A percentile compares a stretch with the other conserved stretches of the same genome.
phyloP scores from a whole-genome alignment of 2,888 invertebrate genomes.

The Mythimna vitellina region DNA sequence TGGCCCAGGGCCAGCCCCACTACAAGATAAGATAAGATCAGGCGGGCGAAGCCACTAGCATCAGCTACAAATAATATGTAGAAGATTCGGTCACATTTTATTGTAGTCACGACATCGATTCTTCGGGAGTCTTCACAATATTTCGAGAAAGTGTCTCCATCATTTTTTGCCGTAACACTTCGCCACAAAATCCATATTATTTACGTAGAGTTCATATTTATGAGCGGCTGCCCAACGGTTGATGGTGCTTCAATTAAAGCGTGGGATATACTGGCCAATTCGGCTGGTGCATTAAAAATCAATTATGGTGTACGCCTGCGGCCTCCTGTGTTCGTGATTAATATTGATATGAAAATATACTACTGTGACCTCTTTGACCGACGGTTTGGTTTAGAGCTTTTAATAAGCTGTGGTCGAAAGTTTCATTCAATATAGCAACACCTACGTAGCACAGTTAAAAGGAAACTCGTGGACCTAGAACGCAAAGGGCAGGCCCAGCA shows the following conservation, averaged over 20 bases:
- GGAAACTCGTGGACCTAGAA: too few species aligned
- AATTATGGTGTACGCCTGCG: constrained; percentile 58
- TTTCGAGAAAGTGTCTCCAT: background rate
- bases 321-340: constrained; percentile 55
- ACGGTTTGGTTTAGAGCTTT: constrained; percentile 24
- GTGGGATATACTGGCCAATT: constrained; percentile 54
- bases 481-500: too few species aligned
- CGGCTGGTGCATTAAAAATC: constrained; percentile 64
- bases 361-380: constrained; percentile 49
- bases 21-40: too few species aligned
- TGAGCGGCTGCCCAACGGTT: constrained; percentile 30
- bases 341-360: constrained; percentile 59
- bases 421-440: background rate
- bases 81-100: too few species aligned
- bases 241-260: constrained; percentile 55
- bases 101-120: background rate
- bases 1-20: too few species aligned
- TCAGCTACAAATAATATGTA: too few species aligned
- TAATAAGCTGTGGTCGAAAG: background rate
- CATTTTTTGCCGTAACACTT: background rate
- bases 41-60: too few species aligned
- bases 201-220: constrained; percentile 53
- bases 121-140: background rate
- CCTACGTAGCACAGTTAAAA: too few species aligned
- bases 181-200: constrained; percentile 31